A percentile compares a stretch with the other conserved stretches of the same genome.
Evolutionary conservation across 2,797 vertebrate genomes (phyloP).

Genomic region (Acridotheres tristis): DNA sequence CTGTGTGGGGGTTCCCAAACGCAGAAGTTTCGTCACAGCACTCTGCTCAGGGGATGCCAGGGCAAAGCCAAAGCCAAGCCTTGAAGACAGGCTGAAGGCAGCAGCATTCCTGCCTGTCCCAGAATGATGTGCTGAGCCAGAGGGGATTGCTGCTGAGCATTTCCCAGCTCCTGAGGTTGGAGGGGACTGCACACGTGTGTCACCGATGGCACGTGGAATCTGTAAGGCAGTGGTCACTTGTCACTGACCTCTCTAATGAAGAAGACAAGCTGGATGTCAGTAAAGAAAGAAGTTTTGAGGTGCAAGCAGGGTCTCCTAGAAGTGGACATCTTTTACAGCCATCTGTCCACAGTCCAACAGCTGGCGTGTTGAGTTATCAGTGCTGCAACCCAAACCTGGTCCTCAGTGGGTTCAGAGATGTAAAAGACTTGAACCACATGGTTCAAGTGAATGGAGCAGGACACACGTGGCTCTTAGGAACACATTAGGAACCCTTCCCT

Average conservation of each 20-base stretch:
- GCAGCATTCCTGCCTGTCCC: not conserved
- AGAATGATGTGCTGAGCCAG: not conserved
- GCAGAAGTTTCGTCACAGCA: not conserved
- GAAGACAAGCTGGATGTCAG: not conserved
- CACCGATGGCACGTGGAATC: not conserved
- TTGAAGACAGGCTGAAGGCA: not conserved
- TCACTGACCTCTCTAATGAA: not conserved
- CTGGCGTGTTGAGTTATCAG: not conserved
- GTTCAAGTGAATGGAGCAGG: not conserved
- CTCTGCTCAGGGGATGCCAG: not conserved
- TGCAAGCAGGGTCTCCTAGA: not conserved
- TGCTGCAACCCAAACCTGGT: not conserved
- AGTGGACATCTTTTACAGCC: not conserved
- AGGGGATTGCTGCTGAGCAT: not conserved
- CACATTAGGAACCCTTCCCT: not conserved
- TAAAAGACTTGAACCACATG: not conserved
- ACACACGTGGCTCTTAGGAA: not conserved
- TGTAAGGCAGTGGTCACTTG: not conserved
- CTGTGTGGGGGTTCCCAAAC: not conserved
- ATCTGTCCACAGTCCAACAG: not conserved
- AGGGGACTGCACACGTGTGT: fast-evolving
- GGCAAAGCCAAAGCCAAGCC: not conserved
- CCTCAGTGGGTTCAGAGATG: not conserved
- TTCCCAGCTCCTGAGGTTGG: not conserved
- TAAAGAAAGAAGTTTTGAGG: not conserved